Percentiles rank a stretch among this genome's conserved stretches.
phyloP scores from a whole-genome alignment of 2,113 vertebrate genomes.

The Syrrhaptes paradoxus region DNA sequence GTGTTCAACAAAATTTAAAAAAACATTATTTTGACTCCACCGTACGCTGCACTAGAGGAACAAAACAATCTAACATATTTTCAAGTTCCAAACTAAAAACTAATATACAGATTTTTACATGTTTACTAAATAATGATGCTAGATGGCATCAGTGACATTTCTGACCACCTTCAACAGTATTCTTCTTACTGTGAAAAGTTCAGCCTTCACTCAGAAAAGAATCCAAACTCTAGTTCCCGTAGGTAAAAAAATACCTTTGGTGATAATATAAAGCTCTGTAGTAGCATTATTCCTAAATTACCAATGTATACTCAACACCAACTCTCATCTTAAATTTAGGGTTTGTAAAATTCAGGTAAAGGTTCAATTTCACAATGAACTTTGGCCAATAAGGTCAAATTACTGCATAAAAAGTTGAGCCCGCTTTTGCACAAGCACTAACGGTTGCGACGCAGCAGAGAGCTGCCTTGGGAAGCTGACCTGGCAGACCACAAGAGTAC shows the following conservation, averaged over 20 bases:
- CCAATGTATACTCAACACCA: not conserved
- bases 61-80: not conserved
- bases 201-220: not conserved
- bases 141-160: not conserved
- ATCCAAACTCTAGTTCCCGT: not conserved
- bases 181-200: not conserved
- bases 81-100: not conserved
- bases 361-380: conserved; percentile 1
- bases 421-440: not conserved
- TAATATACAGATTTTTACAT: not conserved
- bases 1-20: not conserved
- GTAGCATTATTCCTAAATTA: not conserved
- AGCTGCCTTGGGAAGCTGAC: not conserved
- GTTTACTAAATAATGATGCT: not conserved
- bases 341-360: not conserved
- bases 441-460: not conserved
- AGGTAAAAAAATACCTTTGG: not conserved
- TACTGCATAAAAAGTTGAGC: not conserved
- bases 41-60: not conserved
- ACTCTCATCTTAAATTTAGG: not conserved
- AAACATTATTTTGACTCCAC: not conserved
- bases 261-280: not conserved
- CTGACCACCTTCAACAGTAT: not conserved
- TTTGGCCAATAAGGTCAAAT: conserved; percentile 24
- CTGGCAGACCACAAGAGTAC: not conserved